phyloP scores from a whole-genome alignment of 2,113 vertebrate genomes.

The Equus quagga region DNA sequence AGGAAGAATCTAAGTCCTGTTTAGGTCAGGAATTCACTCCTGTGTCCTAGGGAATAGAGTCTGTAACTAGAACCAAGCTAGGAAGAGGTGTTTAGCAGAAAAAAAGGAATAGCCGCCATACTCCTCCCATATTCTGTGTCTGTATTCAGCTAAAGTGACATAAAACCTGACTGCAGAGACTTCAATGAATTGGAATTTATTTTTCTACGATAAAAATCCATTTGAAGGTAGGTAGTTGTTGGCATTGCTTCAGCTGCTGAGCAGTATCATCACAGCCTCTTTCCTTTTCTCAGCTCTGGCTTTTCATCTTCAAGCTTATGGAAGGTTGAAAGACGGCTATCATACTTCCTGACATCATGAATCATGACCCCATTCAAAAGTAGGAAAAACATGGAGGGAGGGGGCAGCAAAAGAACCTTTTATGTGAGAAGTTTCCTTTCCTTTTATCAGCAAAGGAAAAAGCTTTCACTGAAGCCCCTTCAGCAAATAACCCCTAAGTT shows the following conservation, averaged over 20 bases:
- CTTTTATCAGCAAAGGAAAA: slow-evolving; percentile 16
- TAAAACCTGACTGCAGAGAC: neutral
- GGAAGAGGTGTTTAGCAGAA: neutral
- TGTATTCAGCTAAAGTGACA: slow-evolving; percentile 4
- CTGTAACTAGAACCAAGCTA: neutral
- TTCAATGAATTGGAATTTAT: neutral
- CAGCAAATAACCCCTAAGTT: neutral
- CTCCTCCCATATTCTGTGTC: neutral
- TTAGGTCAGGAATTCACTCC: neutral
- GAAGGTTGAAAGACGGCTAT: neutral
- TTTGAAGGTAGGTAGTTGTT: neutral
- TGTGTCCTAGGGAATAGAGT: neutral
- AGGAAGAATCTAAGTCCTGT: neutral
- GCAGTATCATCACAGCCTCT: neutral
- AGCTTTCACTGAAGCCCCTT: neutral
- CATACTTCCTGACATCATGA: neutral
- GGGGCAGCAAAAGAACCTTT: neutral
- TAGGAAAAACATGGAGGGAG: neutral
- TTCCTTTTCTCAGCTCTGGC: neutral
- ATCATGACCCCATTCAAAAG: neutral
- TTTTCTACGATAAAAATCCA: slow-evolving; percentile 37
- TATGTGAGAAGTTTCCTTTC: neutral
- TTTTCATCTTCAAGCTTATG: slow-evolving; percentile 30
- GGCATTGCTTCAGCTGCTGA: neutral
- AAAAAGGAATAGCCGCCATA: neutral